phyloP scores from a whole-genome alignment of 2,888 invertebrate species.

The Mycalesis mineus region DNA sequence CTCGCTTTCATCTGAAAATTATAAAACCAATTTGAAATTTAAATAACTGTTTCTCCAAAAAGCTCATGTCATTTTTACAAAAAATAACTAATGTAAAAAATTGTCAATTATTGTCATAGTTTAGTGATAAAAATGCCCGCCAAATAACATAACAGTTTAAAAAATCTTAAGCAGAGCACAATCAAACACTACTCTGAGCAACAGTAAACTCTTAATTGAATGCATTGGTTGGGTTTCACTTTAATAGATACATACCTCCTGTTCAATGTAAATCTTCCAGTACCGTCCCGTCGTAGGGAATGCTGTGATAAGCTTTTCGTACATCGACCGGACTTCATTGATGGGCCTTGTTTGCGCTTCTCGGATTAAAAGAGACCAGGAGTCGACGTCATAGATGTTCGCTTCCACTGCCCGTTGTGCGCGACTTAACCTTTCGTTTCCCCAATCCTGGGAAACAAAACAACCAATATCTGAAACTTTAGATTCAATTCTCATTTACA shows the following conservation, averaged over 20 bases:
- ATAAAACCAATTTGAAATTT: no score
- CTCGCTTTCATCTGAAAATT: constrained; percentile 94
- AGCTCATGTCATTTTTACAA: no score
- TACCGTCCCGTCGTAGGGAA: constrained; percentile 98
- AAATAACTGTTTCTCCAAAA: no score
- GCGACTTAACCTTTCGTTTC: constrained; percentile 88
- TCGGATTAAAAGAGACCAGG: constrained; percentile 96
- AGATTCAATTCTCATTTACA: not conserved
- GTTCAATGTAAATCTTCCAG: constrained; percentile 99
- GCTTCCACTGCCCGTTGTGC: constrained; percentile 92
- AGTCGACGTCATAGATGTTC: constrained; percentile 96
- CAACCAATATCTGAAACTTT: not conserved
- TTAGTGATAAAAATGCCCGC: no score
- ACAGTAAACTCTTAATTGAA: no score
- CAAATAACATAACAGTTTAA: no score
- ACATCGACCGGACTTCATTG: constrained; percentile 93
- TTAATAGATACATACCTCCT: constrained; percentile 83
- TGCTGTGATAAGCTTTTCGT: constrained; percentile 94
- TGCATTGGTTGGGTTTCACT: no score
- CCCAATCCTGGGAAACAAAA: constrained; percentile 84
- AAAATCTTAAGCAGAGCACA: no score
- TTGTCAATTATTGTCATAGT: no score
- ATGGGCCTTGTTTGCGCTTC: constrained; percentile 94
- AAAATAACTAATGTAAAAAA: no score
- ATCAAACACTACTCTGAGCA: no score